A percentile compares a stretch with the other conserved stretches of the same genome.
phyloP scores from a whole-genome alignment of 2,888 invertebrate genomes.

The Stenichneumon culpator region DNA sequence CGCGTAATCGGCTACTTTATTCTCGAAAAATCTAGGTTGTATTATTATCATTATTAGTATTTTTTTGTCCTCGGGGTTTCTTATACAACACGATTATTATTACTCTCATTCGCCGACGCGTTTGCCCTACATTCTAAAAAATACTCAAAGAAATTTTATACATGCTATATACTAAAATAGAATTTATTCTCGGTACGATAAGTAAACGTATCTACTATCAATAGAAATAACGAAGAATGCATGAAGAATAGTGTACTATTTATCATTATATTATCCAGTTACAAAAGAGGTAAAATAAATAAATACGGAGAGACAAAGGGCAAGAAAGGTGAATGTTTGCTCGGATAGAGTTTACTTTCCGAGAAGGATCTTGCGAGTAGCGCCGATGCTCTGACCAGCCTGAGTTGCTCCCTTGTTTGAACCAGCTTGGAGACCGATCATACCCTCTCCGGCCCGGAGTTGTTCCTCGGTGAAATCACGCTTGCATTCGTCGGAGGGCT shows the following conservation, averaged over 20 bases:
- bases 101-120: slow-evolving; percentile 22
- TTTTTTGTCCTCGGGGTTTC: neutral
- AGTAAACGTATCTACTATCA: neutral
- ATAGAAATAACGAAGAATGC: slow-evolving; percentile 10
- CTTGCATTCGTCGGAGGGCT: slow-evolving; percentile 97
- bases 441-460: slow-evolving; percentile 94
- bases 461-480: slow-evolving; percentile 97
- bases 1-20: neutral
- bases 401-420: slow-evolving; percentile 98
- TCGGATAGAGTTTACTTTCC: slow-evolving; percentile 90
- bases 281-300: slow-evolving; percentile 71
- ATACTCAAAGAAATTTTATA: slow-evolving; percentile 4
- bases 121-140: slow-evolving; percentile 40
- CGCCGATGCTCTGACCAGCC: slow-evolving; percentile 96
- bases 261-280: slow-evolving; percentile 70
- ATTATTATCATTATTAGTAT: neutral
- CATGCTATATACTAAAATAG: neutral
- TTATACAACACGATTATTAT: slow-evolving; percentile 1
- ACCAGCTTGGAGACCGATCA: slow-evolving; percentile 98
- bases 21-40: neutral
- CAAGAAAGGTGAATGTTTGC: slow-evolving; percentile 4
- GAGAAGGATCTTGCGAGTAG: slow-evolving; percentile 95
- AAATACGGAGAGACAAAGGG: slow-evolving; percentile 59
- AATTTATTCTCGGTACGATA: neutral
- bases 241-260: slow-evolving; percentile 63